phyloP scores from a whole-genome alignment of 2,113 vertebrate species.

The Azemiops feae region DNA sequence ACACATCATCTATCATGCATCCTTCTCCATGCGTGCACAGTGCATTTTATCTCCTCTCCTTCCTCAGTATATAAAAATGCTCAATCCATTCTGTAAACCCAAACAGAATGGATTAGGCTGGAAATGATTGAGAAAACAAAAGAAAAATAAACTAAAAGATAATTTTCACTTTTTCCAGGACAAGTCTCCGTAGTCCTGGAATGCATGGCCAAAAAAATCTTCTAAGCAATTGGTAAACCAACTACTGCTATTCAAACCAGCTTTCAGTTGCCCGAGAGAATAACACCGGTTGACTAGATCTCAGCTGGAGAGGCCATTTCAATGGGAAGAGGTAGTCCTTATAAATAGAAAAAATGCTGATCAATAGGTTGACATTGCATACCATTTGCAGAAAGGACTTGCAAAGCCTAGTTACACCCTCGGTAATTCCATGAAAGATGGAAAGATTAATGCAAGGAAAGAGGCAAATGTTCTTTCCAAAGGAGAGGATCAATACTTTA shows the following conservation, averaged over 20 bases:
- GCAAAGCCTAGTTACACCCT: neutral
- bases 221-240: neutral
- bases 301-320: neutral
- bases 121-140: neutral
- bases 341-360: neutral
- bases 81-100: neutral
- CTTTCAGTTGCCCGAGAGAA: neutral
- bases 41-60: neutral
- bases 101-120: neutral
- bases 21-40: neutral
- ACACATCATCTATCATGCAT: too few relatives aligned
- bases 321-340: neutral
- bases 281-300: neutral
- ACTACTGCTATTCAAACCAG: neutral
- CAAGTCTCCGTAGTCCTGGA: neutral
- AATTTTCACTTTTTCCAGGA: neutral
- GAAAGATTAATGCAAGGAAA: neutral
- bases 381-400: neutral
- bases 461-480: neutral
- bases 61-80: neutral
- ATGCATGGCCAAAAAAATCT: too few relatives aligned
- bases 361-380: neutral
- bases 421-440: neutral
- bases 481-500: neutral
- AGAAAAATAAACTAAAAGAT: neutral